Evolutionary conservation across 2,888 invertebrate genomes (phyloP).

Genomic region (Abscondita cerata): DNA sequence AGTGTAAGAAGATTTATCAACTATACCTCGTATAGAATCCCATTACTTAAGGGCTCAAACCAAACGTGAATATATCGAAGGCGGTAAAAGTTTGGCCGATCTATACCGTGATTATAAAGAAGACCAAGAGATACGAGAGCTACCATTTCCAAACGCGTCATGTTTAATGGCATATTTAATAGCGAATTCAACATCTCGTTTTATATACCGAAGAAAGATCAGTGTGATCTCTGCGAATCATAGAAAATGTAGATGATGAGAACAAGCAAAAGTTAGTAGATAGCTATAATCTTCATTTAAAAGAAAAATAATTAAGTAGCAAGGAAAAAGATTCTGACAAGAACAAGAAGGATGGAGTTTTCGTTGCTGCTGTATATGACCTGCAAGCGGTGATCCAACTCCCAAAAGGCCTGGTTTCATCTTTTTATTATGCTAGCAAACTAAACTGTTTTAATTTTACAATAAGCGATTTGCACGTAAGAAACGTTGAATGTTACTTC

Average conservation of each 20-base stretch:
- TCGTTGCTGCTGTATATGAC: constrained; percentile 38
- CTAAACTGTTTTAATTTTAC: constrained; percentile 40
- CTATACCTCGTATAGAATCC: no score
- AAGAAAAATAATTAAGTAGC: constrained; percentile 38
- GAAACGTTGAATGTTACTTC: no score
- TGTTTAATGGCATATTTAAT: constrained; percentile 35
- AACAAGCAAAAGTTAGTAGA: constrained; percentile 25
- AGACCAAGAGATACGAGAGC: constrained; percentile 22
- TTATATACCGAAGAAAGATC: no score
- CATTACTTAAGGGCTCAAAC: no score
- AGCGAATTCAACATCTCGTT: constrained; percentile 36
- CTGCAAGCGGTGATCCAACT: constrained; percentile 41
- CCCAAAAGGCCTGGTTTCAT: constrained; percentile 40
- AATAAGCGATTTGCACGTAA: constrained; percentile 28
- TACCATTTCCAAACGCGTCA: constrained; percentile 25
- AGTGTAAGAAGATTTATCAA: constrained; percentile 37
- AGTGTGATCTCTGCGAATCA: no score
- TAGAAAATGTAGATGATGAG: no score
- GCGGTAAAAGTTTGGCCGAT: constrained; percentile 39
- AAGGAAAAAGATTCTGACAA: constrained; percentile 38
- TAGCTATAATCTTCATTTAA: constrained; percentile 34
- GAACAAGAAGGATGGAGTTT: constrained; percentile 14
- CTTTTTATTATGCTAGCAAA: constrained; percentile 42
- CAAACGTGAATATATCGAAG: no score
- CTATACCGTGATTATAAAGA: constrained; percentile 40